phyloP scores from a whole-genome alignment of 2,797 vertebrate species.

The Odontamblyopus lacepedii region DNA sequence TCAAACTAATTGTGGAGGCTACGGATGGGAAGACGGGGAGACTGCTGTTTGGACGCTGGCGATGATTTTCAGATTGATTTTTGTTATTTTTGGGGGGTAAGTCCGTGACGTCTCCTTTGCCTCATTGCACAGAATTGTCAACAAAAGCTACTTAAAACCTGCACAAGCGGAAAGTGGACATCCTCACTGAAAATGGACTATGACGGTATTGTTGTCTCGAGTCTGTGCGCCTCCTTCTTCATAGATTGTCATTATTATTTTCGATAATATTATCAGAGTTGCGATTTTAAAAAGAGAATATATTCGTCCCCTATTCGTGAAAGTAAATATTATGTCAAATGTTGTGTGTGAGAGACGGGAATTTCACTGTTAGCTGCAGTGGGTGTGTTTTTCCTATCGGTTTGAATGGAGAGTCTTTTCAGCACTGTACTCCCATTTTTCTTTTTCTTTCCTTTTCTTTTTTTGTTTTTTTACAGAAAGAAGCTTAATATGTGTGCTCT shows the following conservation, averaged over 20 bases:
- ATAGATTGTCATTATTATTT: conserved; percentile 72
- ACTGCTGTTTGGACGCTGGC: conserved; percentile 29
- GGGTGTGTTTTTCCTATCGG: conserved; percentile 59
- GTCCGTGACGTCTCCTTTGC: conserved; percentile 53
- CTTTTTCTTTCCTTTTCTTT: conserved; percentile 51
- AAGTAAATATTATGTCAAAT: conserved; percentile 67
- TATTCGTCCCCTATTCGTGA: conserved; percentile 70
- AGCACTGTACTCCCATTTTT: conserved; percentile 51
- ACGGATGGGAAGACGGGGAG: conserved; percentile 41
- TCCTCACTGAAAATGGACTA: conserved; percentile 54
- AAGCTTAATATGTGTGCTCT: conserved; percentile 20
- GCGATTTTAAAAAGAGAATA: conserved; percentile 55
- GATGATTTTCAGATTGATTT: conserved; percentile 14
- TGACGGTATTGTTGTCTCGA: conserved; percentile 58
- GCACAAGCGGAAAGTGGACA: conserved; percentile 47
- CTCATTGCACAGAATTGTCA: conserved; percentile 64
- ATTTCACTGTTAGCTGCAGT: conserved; percentile 46
- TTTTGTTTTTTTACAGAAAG: conserved; percentile 4
- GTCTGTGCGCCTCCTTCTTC: conserved; percentile 63
- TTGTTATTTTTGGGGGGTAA: conserved; percentile 20
- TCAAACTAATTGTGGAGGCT: conserved; percentile 58
- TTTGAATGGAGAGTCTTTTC: conserved; percentile 58
- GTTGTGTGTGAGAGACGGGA: conserved; percentile 59
- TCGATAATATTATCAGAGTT: conserved; percentile 68
- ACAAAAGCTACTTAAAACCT: conserved; percentile 50